phyloP scores from a whole-genome alignment of 2,113 vertebrate genomes.

The Pteropus alecto region DNA sequence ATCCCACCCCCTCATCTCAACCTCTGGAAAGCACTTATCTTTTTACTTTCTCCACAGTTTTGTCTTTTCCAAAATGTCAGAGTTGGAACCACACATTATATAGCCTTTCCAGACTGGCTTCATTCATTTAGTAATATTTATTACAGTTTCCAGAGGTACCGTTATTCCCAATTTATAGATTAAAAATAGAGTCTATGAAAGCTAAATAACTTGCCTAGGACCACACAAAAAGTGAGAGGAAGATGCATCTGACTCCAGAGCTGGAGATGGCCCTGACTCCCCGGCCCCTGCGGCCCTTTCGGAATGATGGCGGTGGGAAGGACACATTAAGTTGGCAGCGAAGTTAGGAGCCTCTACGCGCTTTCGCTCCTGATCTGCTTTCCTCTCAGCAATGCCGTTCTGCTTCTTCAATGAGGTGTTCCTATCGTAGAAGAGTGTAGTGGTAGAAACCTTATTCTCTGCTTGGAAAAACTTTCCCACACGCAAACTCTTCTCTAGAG shows the following conservation, averaged over 20 bases:
- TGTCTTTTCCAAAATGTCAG: no score
- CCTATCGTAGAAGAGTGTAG: not conserved
- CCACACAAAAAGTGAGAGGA: not conserved
- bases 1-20: no score
- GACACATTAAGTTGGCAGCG: not conserved
- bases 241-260: not conserved
- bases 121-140: no score
- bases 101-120: no score
- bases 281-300: accelerated
- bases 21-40: no score
- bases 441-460: not conserved
- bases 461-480: not conserved
- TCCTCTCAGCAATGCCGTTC: not conserved
- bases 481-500: not conserved
- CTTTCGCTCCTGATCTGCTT: not conserved
- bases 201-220: not conserved
- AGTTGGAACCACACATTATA: no score
- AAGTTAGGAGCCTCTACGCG: not conserved
- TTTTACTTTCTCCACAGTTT: no score
- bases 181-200: not conserved
- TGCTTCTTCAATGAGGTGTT: not conserved
- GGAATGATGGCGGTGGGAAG: not conserved
- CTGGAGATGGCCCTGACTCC: not conserved
- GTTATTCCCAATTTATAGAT: no score
- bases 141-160: no score